Conservation (phyloP, 2,797 vertebrate genomes). For the Centropyge bicolor region DNA sequence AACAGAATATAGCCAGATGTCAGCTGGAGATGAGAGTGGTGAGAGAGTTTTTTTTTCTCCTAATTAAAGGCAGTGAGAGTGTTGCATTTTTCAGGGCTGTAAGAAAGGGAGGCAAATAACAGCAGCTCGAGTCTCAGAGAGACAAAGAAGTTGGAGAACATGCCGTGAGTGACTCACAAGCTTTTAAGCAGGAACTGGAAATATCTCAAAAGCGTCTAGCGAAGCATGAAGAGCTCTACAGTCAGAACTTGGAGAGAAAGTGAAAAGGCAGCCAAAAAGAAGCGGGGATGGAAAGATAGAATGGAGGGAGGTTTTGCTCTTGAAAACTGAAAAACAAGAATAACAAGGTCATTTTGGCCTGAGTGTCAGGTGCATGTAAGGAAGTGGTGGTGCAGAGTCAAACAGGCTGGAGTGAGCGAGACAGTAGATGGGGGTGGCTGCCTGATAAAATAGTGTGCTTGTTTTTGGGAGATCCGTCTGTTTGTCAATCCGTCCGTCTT, state of each 20-base stretch:
- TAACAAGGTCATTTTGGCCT: slow-evolving; percentile 13
- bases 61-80: slow-evolving; percentile 47
- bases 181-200: slow-evolving; percentile 61
- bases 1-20: slow-evolving; percentile 37
- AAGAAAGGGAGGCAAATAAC: slow-evolving; percentile 33
- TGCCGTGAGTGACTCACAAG: slow-evolving; percentile 56
- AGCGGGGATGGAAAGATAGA: slow-evolving; percentile 3
- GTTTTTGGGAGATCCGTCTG: slow-evolving; percentile 56
- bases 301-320: slow-evolving; percentile 14
- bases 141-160: slow-evolving; percentile 55
- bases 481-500: slow-evolving; percentile 59
- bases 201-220: slow-evolving; percentile 48
- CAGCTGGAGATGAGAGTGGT: slow-evolving; percentile 26
- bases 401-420: not conserved
- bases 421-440: not conserved
- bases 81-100: slow-evolving; percentile 22
- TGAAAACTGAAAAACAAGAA: slow-evolving; percentile 29
- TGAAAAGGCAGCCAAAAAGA: slow-evolving; percentile 30
- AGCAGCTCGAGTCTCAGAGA: slow-evolving; percentile 30
- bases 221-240: slow-evolving; percentile 62
- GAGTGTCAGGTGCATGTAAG: not conserved
- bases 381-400: not conserved
- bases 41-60: not conserved
- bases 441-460: slow-evolving; percentile 41
- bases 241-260: slow-evolving; percentile 12